Base-by-base conservation (phyloP, 2,797 vertebrate genomes). In the Cryptoblepharus egeriae region DNA sequence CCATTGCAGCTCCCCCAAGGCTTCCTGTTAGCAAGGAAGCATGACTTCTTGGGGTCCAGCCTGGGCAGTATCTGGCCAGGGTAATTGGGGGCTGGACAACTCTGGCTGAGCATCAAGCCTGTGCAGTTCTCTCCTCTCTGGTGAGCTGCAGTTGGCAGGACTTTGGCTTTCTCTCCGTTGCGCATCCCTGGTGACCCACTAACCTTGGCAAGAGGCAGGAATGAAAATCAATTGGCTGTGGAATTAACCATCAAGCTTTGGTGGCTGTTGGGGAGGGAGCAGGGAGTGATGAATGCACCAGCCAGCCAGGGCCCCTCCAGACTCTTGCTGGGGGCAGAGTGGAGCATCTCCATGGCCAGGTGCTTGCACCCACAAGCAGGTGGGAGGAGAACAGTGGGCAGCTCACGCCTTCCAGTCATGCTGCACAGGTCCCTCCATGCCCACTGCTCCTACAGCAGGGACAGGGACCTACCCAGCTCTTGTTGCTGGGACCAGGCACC, bases 161-260 rank as follows among this genome's bases (percentile, higher is more conserved):
- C 68, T 65, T 35, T 18, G 49, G 70, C 83, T 85, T 74, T 86
- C 78, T 87, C 64, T 69, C 75, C 16, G 69, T 30, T 0, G 1
- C 57, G 3, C 35, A 9, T 69, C 58, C 76, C 83, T 42, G n/a
- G 82, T 80, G 87, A 52, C 89, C 82, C 76, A 80, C 42, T 90
- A 63, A 88, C 89, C 89, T 87, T 82, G 82, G 83, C 39, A 30
- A 30, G 58, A 0, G 0, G 82, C 57, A 73, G 80, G 80, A 75
- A 77, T 55, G 78, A 64, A 77, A 77, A 90, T 88, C 88, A 63
- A 77, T 83, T 2, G 82, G 76, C 75, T 45, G 86, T 69, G 82
- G 85, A 42, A 72, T 82, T 74, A 45, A 70, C 83, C 82, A 1
- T 69, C 82, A 30, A 79, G 78, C 64, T 0, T n/a, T 20, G 82